phyloP scores from a whole-genome alignment of 2,888 invertebrate species.

The Orchesella flavescens region DNA sequence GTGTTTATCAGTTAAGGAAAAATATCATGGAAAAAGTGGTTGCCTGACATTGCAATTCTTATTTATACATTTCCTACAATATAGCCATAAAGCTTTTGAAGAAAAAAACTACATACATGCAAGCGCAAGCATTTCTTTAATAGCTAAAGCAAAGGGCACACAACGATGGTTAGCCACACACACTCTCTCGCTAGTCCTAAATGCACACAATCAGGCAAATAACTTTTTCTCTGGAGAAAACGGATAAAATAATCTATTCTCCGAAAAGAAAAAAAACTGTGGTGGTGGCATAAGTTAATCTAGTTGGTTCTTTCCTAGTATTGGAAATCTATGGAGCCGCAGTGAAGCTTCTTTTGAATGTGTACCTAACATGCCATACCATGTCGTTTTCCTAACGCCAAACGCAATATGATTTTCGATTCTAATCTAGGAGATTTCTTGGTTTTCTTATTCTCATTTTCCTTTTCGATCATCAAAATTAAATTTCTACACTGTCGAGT shows the following conservation, averaged over 20 bases:
- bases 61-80: conserved; percentile 19
- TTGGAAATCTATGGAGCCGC: background rate
- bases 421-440: conserved; percentile 41
- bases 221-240: conserved; percentile 35
- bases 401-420: conserved; percentile 53
- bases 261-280: conserved; percentile 1
- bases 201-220: conserved; percentile 43
- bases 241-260: background rate
- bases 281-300: conserved; percentile 9
- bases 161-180: conserved; percentile 24
- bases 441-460: conserved; percentile 41
- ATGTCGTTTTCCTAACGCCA: conserved; percentile 15
- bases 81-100: background rate
- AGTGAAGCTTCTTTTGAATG: conserved; percentile 26
- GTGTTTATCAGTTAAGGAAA: conserved; percentile 81
- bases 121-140: conserved; percentile 22
- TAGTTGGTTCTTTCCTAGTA: background rate
- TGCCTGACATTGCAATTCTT: conserved; percentile 60
- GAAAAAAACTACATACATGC: conserved; percentile 14
- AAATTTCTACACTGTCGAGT: conserved; percentile 26
- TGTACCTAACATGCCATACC: conserved; percentile 35
- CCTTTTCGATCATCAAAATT: conserved; percentile 46
- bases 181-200: background rate
- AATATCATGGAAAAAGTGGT: conserved; percentile 59
- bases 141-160: conserved; percentile 9